Base-by-base conservation (phyloP, 1,140 invertebrate genomes). In the Capitella teleta region DNA sequence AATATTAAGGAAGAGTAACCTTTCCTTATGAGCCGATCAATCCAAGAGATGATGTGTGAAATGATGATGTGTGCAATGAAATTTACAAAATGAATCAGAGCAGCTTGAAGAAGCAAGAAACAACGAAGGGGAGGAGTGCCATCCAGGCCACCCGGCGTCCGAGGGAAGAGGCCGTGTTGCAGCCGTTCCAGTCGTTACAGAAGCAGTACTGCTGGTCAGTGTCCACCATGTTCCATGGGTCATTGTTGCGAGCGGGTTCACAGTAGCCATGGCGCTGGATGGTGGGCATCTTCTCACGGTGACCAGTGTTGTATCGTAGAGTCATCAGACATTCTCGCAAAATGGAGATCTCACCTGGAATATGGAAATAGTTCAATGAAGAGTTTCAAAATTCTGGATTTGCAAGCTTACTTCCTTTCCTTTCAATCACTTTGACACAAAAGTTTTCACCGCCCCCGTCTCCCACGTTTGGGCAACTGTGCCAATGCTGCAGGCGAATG, bases 101-200 rank as follows among this genome's bases (percentile, higher is more conserved):
- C n/a, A n/a, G n/a, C n/a, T n/a, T n/a, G n/a, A n/a, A n/a, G n/a
- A n/a, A n/a, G n/a, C n/a, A n/a, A n/a, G n/a, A n/a, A n/a, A n/a
- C n/a, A n/a, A n/a, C n/a, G n/a, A n/a, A n/a, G n/a, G n/a, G n/a
- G n/a, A n/a, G n/a, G n/a, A n/a, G n/a, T n/a, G n/a, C n/a, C n/a
- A n/a, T n/a, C n/a, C n/a, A n/a, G n/a, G n/a, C n/a, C n/a, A n/a
- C n/a, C n/a, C n/a, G 38, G 10, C 38, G 38, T 6, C 19, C 38
- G 38, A 44, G 5, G 48, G 32, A 41, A 5, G 51, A 12, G 5
- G 62, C 61, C 14, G 60, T 55, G 50, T 70, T 70, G 55, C 67
- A 70, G 16, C 67, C 67, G 50, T 67, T 65, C 59, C 61, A 68
- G 28, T 70, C 67, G 49, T 70, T 68, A 51, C 67, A 70, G 57